phyloP scores from a whole-genome alignment of 2,888 invertebrate species.

The Spialia ferax region DNA sequence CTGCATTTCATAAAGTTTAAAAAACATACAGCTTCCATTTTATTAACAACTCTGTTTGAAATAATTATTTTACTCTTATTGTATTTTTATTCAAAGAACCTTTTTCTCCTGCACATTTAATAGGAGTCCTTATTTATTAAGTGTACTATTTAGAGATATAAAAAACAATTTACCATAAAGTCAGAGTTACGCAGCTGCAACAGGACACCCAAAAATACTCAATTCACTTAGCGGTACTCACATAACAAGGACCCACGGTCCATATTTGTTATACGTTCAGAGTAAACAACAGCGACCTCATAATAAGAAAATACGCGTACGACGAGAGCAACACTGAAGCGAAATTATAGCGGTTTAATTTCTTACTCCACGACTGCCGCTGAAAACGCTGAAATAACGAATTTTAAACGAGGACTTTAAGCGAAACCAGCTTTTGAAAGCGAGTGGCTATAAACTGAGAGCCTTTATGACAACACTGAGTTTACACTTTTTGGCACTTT shows the following conservation, averaged over 20 bases:
- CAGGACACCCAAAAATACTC: background rate
- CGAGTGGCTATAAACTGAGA: slow-evolving; percentile 29
- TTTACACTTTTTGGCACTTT: slow-evolving; percentile 30
- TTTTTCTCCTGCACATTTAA: too few species aligned
- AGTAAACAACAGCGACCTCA: background rate
- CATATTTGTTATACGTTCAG: background rate
- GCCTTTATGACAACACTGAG: slow-evolving; percentile 25
- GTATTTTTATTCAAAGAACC: too few species aligned
- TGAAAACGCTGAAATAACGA: slow-evolving; percentile 24
- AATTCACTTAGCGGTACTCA: background rate
- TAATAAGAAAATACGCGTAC: background rate
- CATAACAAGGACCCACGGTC: background rate
- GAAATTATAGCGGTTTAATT: slow-evolving; percentile 30
- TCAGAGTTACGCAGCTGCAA: background rate
- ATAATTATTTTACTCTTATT: too few species aligned
- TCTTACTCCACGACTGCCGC: slow-evolving; percentile 14
- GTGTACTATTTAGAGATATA: too few species aligned
- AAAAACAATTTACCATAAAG: too few species aligned
- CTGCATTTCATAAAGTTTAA: too few species aligned
- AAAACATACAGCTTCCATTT: too few species aligned
- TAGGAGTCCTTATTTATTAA: too few species aligned
- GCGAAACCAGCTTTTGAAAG: slow-evolving; percentile 14
- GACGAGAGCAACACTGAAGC: background rate
- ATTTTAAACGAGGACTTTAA: slow-evolving; percentile 32
- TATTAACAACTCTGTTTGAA: too few species aligned